Evolutionary conservation across 92 coral and sea anemone genomes (phyloP).

Genomic region (Porites rus): DNA sequence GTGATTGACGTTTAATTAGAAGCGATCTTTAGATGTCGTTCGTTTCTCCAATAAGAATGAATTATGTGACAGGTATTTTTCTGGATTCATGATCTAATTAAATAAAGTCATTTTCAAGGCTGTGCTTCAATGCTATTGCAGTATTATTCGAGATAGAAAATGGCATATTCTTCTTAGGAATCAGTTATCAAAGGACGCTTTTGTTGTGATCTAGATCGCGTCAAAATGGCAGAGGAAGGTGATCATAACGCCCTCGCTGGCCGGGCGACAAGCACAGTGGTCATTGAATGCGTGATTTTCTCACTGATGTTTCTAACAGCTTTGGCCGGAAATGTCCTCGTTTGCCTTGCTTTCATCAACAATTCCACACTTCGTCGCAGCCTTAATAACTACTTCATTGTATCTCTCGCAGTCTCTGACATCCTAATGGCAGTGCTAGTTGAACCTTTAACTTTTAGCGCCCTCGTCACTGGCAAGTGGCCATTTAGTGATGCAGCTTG

Average conservation of each 20-base stretch:
- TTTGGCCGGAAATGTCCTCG: not conserved
- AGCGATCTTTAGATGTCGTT: too few species aligned
- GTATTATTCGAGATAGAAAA: too few species aligned
- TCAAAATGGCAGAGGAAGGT: not conserved
- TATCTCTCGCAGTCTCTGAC: not conserved
- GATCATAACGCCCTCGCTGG: not conserved
- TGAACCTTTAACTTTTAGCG: not conserved
- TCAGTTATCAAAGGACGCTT: too few species aligned
- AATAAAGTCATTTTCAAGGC: too few species aligned
- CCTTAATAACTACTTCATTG: not conserved
- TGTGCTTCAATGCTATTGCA: too few species aligned
- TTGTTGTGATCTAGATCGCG: not conserved
- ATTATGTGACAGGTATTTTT: too few species aligned
- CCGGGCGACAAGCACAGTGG: not conserved
- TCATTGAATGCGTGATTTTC: not conserved
- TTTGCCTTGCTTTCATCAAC: not conserved
- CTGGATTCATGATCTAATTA: too few species aligned
- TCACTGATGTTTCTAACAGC: not conserved
- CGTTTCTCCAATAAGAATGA: too few species aligned
- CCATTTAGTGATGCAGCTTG: not conserved
- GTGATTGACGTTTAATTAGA: too few species aligned
- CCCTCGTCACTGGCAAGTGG: not conserved
- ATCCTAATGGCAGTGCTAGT: not conserved
- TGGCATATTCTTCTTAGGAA: too few species aligned
- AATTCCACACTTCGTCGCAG: slow-evolving; percentile 1